These are phyloP conservation scores for Sander vitreus DNA, from an alignment of 2,113 vertebrate genomes.

Conservation along the genomic window DNA sequence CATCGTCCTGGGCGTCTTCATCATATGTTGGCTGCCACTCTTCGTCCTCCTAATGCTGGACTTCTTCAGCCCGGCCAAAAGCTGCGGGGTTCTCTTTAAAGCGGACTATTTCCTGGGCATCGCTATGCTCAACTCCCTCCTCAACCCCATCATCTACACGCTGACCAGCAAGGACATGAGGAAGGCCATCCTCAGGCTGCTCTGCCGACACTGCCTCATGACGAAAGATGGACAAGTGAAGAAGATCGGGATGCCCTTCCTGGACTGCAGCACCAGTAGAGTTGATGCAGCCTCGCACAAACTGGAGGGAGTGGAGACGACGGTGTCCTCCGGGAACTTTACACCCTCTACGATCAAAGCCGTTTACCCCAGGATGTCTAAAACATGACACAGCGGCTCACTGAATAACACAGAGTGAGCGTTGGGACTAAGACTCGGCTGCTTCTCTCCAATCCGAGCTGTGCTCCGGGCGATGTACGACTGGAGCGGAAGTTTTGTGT, in stretches of 20 bases:
- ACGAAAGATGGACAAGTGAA: constrained; percentile 74
- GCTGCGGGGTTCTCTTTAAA: constrained; percentile 85
- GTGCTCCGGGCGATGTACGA: background rate
- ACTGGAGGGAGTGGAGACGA: constrained; percentile 84
- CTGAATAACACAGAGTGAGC: background rate
- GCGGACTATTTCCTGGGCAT: constrained; percentile 92
- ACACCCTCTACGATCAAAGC: constrained; percentile 81
- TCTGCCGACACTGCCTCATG: constrained; percentile 83
- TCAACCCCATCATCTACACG: constrained; percentile 95
- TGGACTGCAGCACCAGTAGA: constrained; percentile 89
- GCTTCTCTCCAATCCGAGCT: background rate
- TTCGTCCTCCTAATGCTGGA: constrained; percentile 91
- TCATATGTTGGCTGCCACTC: constrained; percentile 91
- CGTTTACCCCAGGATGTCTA: constrained; percentile 76
- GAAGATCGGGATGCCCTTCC: constrained; percentile 83
- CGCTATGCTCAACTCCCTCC: constrained; percentile 92
- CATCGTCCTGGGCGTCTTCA: constrained; percentile 91
- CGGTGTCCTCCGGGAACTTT: constrained; percentile 84
- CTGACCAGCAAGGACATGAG: constrained; percentile 92
- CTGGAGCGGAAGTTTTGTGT: constrained; percentile 7
- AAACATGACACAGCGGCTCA: constrained; percentile 70
- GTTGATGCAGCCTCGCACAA: constrained; percentile 84
- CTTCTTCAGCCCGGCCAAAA: constrained; percentile 81
- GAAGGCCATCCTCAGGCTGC: constrained; percentile 86
- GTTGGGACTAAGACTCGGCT: constrained; percentile 3